Evolutionary conservation across 2,888 invertebrate genomes (phyloP), one percentile per base, ranked within the genome.

Genomic region (Phalangium opilio): DNA sequence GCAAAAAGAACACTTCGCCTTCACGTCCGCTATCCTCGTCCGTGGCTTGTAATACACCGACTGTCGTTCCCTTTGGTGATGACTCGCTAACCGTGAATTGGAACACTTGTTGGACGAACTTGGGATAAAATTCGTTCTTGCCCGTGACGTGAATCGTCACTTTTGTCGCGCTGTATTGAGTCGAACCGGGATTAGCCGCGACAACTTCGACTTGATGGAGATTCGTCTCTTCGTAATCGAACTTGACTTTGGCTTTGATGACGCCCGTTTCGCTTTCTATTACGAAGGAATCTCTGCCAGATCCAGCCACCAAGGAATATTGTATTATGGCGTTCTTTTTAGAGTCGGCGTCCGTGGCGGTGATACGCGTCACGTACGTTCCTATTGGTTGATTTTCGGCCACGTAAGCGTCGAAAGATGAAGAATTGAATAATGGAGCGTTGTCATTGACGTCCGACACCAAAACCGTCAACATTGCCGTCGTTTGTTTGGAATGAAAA

Each of bases 401-500:
- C 39, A 93, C 68, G 61, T 75, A 81, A 0, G 83, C 83, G 57
- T 81, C 74, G 62, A 83, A 90, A 44, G 73, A 67, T 0, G 76
- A 72, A 62, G 81, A 79, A 64, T 83, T 81, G 62, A 93, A 95
- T 12, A 73, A 70, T 0, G 93, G 93, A 10, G 86, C 78, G 64
- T 93, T 91, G 61, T 95, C 90, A 62, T 90, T 93, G 34, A 91
- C 83, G 63, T 95, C 93, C 0, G 84, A 85, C 1, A 95, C 72
- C 45, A 81, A 82, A 1, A 95, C 80, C 1, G 83, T 84, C 7
- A 91, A 69, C 58, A 81, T 80, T 0, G 85, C 85, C 4, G 80
- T 78, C 0, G 85, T 76, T 60, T 76, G 75, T 57, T 75, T 77
- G 0, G 83, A 74, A 56, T 82, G 78, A 62, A 85, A 87, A 2